A percentile compares a stretch with the other conserved stretches of the same genome.
These are phyloP conservation scores for Tangachromis dhanisi DNA, from an alignment of 2,113 vertebrate genomes.

Conservation along the genomic window DNA sequence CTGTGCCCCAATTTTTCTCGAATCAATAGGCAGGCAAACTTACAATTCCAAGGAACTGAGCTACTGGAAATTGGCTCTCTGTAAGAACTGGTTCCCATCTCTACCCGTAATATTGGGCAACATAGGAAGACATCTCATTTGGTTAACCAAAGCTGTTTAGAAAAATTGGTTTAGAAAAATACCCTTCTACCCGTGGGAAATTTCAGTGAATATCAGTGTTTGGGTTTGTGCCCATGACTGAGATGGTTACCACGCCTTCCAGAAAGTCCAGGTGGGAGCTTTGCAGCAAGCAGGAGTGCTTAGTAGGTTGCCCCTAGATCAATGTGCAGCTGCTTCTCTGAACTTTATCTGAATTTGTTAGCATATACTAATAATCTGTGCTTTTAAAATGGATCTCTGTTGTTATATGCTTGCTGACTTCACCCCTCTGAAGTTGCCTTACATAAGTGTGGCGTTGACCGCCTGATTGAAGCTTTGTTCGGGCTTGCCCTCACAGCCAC, in stretches of 20 bases:
- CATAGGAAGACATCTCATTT: background rate
- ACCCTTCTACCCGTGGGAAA: background rate
- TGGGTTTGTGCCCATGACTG: background rate
- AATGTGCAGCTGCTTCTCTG: background rate
- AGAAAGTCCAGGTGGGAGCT: background rate
- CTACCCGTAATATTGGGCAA: background rate
- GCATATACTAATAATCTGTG: background rate
- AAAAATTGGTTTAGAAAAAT: background rate
- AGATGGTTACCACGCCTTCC: rapidly evolving
- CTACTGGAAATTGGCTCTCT: background rate
- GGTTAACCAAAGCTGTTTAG: background rate
- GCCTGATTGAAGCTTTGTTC: background rate
- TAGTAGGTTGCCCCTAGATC: background rate
- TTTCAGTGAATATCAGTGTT: background rate
- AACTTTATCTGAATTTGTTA: background rate
- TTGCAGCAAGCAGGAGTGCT: background rate
- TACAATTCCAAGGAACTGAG: background rate
- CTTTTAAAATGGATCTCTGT: background rate
- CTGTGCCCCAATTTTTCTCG: background rate
- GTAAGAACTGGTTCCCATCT: background rate
- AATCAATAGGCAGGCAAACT: background rate
- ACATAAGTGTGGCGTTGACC: background rate
- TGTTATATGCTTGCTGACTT: background rate
- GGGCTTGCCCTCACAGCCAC: background rate
- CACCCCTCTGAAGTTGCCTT: background rate